These are phyloP conservation scores for Mimachlamys varia DNA, from an alignment of 2,888 invertebrate species.

Conservation along the genomic window DNA sequence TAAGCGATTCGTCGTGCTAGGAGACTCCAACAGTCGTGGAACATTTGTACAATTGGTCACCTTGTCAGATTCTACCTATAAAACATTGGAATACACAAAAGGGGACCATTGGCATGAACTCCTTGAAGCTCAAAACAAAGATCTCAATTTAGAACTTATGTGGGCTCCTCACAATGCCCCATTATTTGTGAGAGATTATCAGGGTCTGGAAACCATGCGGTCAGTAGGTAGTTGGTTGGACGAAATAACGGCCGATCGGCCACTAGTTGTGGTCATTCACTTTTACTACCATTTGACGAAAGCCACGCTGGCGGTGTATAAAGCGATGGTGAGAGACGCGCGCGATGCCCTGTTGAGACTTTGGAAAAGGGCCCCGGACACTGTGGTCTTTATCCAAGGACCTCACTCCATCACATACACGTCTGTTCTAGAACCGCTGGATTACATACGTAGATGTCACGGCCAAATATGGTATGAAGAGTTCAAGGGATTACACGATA, in stretches of 20 bases:
- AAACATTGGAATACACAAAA: neutral
- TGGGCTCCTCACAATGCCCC: slow-evolving; percentile 46
- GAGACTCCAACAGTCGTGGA: slow-evolving; percentile 38
- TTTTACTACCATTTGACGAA: slow-evolving; percentile 40
- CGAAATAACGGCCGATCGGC: slow-evolving; percentile 36
- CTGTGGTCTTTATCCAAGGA: slow-evolving; percentile 41
- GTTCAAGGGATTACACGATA: slow-evolving; percentile 36
- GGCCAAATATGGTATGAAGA: slow-evolving; percentile 39
- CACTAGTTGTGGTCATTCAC: slow-evolving; percentile 38
- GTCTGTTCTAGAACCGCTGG: slow-evolving; percentile 28
- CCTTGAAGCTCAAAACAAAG: slow-evolving; percentile 36
- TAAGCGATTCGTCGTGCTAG: slow-evolving; percentile 13
- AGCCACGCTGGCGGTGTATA: neutral
- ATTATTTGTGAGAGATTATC: slow-evolving; percentile 2
- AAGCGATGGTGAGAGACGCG: slow-evolving; percentile 38
- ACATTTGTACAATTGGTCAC: neutral
- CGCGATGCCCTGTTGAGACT: neutral
- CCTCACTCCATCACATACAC: slow-evolving; percentile 39
- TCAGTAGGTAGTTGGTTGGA: slow-evolving; percentile 38
- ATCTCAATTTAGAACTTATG: slow-evolving; percentile 21
- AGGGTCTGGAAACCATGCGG: slow-evolving; percentile 10
- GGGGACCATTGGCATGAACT: slow-evolving; percentile 39
- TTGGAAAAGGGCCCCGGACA: slow-evolving; percentile 24
- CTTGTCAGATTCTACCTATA: neutral
- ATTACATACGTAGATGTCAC: slow-evolving; percentile 10